phyloP scores from a whole-genome alignment of 2,113 vertebrate species.

The Ailurus styani region DNA sequence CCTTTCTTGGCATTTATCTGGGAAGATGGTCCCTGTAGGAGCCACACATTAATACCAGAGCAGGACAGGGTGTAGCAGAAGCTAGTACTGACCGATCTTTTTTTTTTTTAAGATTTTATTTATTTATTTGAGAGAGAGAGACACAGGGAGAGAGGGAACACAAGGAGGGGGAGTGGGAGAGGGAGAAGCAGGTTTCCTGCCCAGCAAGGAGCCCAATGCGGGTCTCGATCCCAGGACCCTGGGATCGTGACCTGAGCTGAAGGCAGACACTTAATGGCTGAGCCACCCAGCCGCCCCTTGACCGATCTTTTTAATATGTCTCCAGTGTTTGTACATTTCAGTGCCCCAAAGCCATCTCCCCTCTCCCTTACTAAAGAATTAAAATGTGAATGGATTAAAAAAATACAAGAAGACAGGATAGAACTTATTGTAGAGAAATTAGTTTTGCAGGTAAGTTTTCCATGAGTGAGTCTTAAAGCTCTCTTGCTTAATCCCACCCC shows the following conservation, averaged over 20 bases:
- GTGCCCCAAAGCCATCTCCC: neutral
- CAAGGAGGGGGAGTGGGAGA: no score
- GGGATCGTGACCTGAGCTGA: no score
- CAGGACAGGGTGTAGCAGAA: neutral
- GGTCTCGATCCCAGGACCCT: no score
- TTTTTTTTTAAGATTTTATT: no score
- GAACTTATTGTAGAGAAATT: neutral
- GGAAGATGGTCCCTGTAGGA: neutral
- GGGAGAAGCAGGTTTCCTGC: no score
- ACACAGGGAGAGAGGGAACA: no score
- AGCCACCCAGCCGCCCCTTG: no score
- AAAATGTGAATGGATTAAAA: neutral
- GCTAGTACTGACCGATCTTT: rapidly evolving
- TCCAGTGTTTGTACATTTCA: neutral
- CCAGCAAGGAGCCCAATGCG: no score
- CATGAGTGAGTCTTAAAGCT: rapidly evolving
- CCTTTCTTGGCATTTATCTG: neutral
- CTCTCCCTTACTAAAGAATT: neutral
- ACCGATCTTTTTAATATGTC: neutral
- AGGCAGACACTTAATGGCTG: no score
- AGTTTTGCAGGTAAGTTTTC: neutral
- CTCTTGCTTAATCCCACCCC: neutral
- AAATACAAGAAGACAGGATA: neutral
- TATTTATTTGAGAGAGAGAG: no score
- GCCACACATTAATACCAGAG: neutral